Conservation (phyloP, 2,113 vertebrate genomes). For the Psammodynastes pulverulentus region DNA sequence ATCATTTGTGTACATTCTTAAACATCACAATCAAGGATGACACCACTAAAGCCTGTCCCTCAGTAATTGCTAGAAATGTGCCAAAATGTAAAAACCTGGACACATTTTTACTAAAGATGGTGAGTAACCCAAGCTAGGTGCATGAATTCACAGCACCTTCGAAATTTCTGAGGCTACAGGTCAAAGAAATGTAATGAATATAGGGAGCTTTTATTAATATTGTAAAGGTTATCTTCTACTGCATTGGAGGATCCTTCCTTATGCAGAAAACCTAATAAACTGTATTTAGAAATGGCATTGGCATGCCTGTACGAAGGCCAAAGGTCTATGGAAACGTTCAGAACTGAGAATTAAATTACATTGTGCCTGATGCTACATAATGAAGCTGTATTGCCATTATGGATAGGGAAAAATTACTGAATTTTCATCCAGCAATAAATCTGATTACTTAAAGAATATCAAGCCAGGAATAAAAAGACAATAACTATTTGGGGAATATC, state of each 20-base stretch:
- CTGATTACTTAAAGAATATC: not conserved
- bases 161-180: constrained; percentile 60
- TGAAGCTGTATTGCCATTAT: not conserved
- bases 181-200: constrained; percentile 63
- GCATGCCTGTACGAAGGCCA: not conserved
- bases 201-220: constrained; percentile 61
- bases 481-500: not conserved
- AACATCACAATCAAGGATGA: constrained; percentile 57
- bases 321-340: not conserved
- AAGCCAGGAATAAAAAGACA: not conserved
- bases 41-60: constrained; percentile 56
- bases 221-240: constrained; percentile 36
- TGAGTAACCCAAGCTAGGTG: constrained; percentile 43
- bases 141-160: constrained; percentile 58
- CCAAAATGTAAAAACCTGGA: constrained; percentile 71
- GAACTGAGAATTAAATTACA: not conserved
- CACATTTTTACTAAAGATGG: constrained; percentile 35
- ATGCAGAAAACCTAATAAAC: not conserved
- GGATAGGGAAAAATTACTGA: not conserved
- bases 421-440: not conserved
- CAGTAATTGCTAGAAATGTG: constrained; percentile 71
- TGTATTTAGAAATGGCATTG: not conserved
- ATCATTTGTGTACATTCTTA: constrained; percentile 63
- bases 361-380: not conserved
- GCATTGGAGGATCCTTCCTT: not conserved